phyloP scores from a whole-genome alignment of 2,797 vertebrate species.

The Decapterus maruadsi region DNA sequence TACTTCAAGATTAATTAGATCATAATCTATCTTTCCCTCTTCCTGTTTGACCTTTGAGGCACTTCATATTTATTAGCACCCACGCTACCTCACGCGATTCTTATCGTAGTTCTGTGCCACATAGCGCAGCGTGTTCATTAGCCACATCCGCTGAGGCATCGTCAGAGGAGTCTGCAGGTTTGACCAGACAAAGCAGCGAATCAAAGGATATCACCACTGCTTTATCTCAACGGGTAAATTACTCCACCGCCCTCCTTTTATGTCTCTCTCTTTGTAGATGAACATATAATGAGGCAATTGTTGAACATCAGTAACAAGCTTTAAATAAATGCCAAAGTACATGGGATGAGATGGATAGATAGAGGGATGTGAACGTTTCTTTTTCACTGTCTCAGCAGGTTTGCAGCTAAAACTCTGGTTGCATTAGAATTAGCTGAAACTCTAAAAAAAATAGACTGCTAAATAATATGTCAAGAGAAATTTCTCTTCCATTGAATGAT shows the following conservation, averaged over 20 bases:
- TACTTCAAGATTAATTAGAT: slow-evolving; percentile 48
- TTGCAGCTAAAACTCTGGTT: not conserved
- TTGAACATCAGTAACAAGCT: slow-evolving; percentile 43
- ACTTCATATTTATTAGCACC: slow-evolving; percentile 54
- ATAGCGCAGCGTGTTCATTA: slow-evolving; percentile 51
- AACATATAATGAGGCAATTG: slow-evolving; percentile 57
- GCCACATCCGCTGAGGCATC: slow-evolving; percentile 39
- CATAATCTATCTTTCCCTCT: slow-evolving; percentile 27
- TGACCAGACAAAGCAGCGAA: slow-evolving; percentile 55
- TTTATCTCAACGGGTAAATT: slow-evolving; percentile 58
- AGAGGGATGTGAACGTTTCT: not conserved
- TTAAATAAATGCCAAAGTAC: slow-evolving; percentile 38
- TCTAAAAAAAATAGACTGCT: not conserved
- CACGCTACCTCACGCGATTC: slow-evolving; percentile 19
- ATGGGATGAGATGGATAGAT: slow-evolving; percentile 4
- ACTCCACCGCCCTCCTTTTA: slow-evolving; percentile 41
- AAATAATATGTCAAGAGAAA: not conserved
- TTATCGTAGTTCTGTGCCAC: slow-evolving; percentile 42
- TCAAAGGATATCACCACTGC: slow-evolving; percentile 57
- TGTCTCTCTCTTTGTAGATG: slow-evolving; percentile 52
- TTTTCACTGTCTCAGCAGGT: not conserved
- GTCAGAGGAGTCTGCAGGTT: slow-evolving; percentile 36
- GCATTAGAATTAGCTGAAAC: not conserved
- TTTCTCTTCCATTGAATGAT: not conserved
- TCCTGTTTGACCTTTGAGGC: slow-evolving; percentile 47